phyloP scores from a whole-genome alignment of 2,888 invertebrate genomes.

The Pimpla rufipes region DNA sequence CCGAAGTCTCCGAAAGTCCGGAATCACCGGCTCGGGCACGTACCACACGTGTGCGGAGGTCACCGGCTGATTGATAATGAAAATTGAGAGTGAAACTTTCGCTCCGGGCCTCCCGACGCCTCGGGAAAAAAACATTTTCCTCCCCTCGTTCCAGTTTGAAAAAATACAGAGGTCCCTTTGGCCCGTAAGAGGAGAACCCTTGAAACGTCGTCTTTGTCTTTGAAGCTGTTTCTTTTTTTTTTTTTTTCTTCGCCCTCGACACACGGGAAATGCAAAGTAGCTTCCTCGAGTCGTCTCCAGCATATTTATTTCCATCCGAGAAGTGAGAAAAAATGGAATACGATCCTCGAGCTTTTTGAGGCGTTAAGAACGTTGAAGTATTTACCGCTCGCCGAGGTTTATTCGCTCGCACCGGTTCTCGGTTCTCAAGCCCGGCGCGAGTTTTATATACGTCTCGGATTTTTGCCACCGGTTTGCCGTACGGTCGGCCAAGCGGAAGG shows the following conservation, averaged over 20 bases:
- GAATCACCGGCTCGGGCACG: no score
- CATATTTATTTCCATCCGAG: not conserved
- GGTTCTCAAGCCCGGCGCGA: not conserved
- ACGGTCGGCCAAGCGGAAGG: slow-evolving; percentile 16
- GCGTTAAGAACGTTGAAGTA: slow-evolving; percentile 26
- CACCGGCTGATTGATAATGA: no score
- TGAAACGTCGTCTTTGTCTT: no score
- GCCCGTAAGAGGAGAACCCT: no score
- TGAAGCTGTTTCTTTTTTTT: not conserved
- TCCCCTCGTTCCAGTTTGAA: no score
- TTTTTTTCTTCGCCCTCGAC: not conserved
- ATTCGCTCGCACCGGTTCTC: no score
- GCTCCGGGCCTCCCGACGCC: no score
- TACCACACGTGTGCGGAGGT: no score
- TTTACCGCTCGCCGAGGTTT: slow-evolving; percentile 27
- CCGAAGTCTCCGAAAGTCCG: no score
- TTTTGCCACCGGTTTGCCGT: slow-evolving; percentile 8
- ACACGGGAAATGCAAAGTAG: not conserved
- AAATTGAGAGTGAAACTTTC: no score
- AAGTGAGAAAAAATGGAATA: slow-evolving; percentile 8
- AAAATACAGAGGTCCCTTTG: no score
- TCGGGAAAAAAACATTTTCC: no score
- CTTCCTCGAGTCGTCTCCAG: not conserved
- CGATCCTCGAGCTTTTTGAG: slow-evolving; percentile 27
- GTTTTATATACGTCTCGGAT: slow-evolving; percentile 12